A percentile compares a stretch with the other conserved stretches of the same genome.
phyloP scores from a whole-genome alignment of 2,888 invertebrate species.

The Drosophila mimetica region DNA sequence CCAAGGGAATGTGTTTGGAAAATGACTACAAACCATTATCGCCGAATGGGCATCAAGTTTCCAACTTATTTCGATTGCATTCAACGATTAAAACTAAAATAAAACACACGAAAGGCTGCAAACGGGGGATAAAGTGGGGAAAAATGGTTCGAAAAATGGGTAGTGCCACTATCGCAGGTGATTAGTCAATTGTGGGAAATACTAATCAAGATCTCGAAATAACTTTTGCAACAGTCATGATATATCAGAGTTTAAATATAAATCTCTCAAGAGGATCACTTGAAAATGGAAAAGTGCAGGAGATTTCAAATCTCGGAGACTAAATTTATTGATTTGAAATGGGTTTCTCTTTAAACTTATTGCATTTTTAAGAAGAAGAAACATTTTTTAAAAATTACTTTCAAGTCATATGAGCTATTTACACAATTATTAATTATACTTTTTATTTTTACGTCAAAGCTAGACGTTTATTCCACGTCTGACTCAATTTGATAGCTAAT shows the following conservation, averaged over 20 bases:
- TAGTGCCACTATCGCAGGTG: conserved; percentile 15
- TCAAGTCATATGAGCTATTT: not conserved
- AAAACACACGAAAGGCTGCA: conserved; percentile 6
- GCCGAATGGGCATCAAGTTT: conserved; percentile 66
- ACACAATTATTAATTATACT: not conserved
- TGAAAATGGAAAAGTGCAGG: not conserved
- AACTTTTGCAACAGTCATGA: conserved; percentile 9
- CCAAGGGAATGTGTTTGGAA: conserved; percentile 54
- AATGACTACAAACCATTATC: conserved; percentile 75
- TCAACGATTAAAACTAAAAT: conserved; percentile 33
- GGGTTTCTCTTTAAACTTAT: too few relatives aligned
- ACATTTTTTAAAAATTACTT: not conserved
- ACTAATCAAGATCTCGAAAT: conserved; percentile 18
- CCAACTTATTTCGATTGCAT: conserved; percentile 49
- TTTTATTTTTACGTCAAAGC: not conserved
- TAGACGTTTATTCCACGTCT: not conserved
- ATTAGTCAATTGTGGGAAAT: conserved; percentile 26
- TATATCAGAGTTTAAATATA: not conserved
- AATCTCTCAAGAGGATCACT: not conserved
- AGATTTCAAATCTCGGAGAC: too few relatives aligned
- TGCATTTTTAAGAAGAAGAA: too few relatives aligned
- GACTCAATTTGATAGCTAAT: conserved; percentile 8
- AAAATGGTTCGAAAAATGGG: not conserved
- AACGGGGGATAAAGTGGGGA: not conserved
- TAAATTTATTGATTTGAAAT: too few relatives aligned